Evolutionary conservation across 2,888 invertebrate species (phyloP).

Genomic region (Eurytoma adleriae): DNA sequence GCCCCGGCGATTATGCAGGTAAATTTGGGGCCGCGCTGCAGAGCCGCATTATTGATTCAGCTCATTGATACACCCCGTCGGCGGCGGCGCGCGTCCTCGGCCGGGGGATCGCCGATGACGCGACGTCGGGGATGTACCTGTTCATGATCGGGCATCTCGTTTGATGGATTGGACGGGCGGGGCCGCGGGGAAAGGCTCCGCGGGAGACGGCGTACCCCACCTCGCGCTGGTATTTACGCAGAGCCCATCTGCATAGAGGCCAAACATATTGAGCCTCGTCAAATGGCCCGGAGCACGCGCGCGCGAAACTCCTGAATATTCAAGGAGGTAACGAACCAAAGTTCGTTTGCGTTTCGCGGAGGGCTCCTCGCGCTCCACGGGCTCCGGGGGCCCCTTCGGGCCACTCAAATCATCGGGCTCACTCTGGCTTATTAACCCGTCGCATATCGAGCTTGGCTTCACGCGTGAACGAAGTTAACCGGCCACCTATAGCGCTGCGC

Average conservation of each 20-base stretch:
- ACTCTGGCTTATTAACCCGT: slow-evolving; percentile 65
- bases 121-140: slow-evolving; percentile 30
- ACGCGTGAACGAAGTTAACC: slow-evolving; percentile 16
- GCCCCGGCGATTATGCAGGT: slow-evolving; percentile 7
- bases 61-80: slow-evolving; percentile 22
- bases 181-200: slow-evolving; percentile 10
- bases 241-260: slow-evolving; percentile 70
- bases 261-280: slow-evolving; percentile 73
- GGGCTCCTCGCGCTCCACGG: slow-evolving; percentile 48
- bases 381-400: slow-evolving; percentile 24
- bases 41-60: slow-evolving; percentile 35
- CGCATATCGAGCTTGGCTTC: slow-evolving; percentile 59
- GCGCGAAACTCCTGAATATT: slow-evolving; percentile 74
- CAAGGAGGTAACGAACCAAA: slow-evolving; percentile 74
- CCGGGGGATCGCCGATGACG: slow-evolving; percentile 23
- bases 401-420: slow-evolving; percentile 25
- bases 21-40: neutral
- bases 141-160: slow-evolving; percentile 46
- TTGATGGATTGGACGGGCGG: slow-evolving; percentile 36
- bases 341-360: slow-evolving; percentile 67
- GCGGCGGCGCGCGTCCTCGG: neutral
- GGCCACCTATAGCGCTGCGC: neutral
- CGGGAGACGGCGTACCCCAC: slow-evolving; percentile 36
- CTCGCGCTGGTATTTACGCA: slow-evolving; percentile 65
- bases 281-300: slow-evolving; percentile 69